A percentile compares a stretch with the other conserved stretches of the same genome.
These are phyloP conservation scores for Lacanobia oleracea DNA, from an alignment of 2,888 invertebrate genomes.

Conservation along the genomic window DNA sequence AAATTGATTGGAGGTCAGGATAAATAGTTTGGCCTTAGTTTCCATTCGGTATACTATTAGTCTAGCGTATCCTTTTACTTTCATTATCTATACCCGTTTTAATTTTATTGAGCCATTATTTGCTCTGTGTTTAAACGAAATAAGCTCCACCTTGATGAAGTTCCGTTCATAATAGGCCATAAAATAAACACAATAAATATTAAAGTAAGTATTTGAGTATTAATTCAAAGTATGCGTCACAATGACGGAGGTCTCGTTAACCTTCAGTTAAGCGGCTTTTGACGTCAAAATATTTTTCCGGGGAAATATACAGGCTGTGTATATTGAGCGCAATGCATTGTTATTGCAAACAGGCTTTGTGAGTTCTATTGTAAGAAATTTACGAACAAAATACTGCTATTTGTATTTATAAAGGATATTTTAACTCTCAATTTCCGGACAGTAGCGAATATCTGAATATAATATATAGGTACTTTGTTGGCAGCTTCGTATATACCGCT, in stretches of 20 bases:
- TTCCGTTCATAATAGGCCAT: constrained; percentile 36
- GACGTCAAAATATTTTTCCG: constrained; percentile 72
- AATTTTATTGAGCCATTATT: constrained; percentile 42
- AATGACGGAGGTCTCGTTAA: constrained; percentile 83
- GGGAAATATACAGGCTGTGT: constrained; percentile 53
- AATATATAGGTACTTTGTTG: constrained; percentile 12
- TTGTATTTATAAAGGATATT: constrained; percentile 19
- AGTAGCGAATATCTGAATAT: constrained; percentile 4
- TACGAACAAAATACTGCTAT: constrained; percentile 14
- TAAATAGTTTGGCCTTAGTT: constrained; percentile 25
- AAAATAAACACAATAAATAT: constrained; percentile 62
- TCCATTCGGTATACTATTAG: constrained; percentile 23
- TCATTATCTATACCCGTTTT: constrained; percentile 34
- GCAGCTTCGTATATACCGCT: constrained; percentile 23
- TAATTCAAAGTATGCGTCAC: constrained; percentile 82
- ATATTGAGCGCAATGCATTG: constrained; percentile 40
- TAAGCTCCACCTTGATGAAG: constrained; percentile 39
- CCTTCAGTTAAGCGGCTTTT: constrained; percentile 83
- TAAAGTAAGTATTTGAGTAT: constrained; percentile 76
- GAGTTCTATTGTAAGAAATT: constrained; percentile 9
- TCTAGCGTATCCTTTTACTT: constrained; percentile 14
- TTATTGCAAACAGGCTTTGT: constrained; percentile 41
- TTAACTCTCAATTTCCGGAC: constrained; percentile 14
- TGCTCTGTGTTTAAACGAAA: constrained; percentile 25
- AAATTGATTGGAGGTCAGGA: constrained; percentile 4